Evolutionary conservation across 1,140 invertebrate species (phyloP).

Genomic region (Calycopis cecrops): DNA sequence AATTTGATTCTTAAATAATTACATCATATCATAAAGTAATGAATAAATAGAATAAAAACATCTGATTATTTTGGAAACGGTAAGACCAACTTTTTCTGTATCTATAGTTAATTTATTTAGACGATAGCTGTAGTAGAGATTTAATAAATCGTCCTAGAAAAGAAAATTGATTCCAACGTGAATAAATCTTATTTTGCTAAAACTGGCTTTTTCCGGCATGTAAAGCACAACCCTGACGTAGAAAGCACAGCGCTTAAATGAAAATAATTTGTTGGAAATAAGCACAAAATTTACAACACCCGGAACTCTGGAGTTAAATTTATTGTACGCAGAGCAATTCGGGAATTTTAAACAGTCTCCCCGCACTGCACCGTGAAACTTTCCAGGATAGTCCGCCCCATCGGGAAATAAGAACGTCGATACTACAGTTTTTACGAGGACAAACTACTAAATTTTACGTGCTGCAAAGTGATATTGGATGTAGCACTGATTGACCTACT

Average conservation of each 20-base stretch:
- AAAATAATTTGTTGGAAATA: constrained; percentile 44
- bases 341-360: constrained; percentile 45
- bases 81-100: too few relatives aligned
- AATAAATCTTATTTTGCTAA: constrained; percentile 17
- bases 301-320: constrained; percentile 40
- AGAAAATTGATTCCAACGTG: constrained; percentile 9
- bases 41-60: too few relatives aligned
- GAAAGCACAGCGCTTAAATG: constrained; percentile 16
- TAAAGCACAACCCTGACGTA: not conserved
- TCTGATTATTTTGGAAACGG: too few relatives aligned
- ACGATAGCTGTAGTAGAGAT: too few relatives aligned
- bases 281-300: constrained; percentile 45
- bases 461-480: not conserved
- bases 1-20: too few relatives aligned
- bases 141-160: constrained; percentile 19
- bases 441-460: constrained; percentile 14
- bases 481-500: not conserved
- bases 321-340: constrained; percentile 48
- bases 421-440: constrained; percentile 12
- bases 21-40: too few relatives aligned
- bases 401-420: constrained; percentile 18
- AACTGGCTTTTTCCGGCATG: constrained; percentile 23
- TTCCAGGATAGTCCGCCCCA: constrained; percentile 12
- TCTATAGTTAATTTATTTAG: too few relatives aligned
- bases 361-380: constrained; percentile 17